Evolutionary conservation across 2,888 invertebrate species (phyloP).

Genomic region (Clistopyga incitator): DNA sequence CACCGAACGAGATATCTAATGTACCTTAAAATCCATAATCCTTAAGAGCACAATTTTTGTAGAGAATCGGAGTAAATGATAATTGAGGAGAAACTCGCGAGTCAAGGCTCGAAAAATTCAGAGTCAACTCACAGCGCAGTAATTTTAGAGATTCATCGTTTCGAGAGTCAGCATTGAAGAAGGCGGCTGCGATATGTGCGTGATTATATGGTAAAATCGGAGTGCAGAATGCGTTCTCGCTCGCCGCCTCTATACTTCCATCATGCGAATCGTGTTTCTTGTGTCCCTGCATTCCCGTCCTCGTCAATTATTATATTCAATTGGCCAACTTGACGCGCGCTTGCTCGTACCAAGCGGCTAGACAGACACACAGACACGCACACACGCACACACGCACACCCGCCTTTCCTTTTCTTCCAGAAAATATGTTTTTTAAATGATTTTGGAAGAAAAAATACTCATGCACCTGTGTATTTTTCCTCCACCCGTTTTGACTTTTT

Average conservation of each 20-base stretch:
- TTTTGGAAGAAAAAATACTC: conserved; percentile 14
- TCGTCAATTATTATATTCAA: conserved; percentile 62
- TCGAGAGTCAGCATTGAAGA: neutral
- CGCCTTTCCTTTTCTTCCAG: neutral
- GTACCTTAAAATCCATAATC: conserved; percentile 5
- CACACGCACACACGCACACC: conserved; percentile 4
- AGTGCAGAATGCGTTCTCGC: conserved; percentile 46
- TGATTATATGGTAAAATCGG: conserved; percentile 56
- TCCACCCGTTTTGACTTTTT: neutral
- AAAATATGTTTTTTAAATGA: conserved; percentile 32
- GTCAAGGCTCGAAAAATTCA: neutral
- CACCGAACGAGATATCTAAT: neutral
- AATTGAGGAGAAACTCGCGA: neutral
- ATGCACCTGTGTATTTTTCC: conserved; percentile 26
- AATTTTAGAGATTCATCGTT: conserved; percentile 25
- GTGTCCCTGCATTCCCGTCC: conserved; percentile 30
- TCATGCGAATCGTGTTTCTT: conserved; percentile 43
- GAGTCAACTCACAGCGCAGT: neutral
- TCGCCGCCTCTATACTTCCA: conserved; percentile 26
- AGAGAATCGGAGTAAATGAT: neutral
- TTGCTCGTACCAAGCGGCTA: neutral
- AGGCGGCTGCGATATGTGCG: conserved; percentile 22
- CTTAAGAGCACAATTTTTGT: neutral
- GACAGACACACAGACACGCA: conserved; percentile 21
- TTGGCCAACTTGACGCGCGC: conserved; percentile 59